Percentiles rank a stretch among this genome's conserved stretches.
Evolutionary conservation across 2,797 vertebrate species (phyloP).

Genomic region (Allobates femoralis): DNA sequence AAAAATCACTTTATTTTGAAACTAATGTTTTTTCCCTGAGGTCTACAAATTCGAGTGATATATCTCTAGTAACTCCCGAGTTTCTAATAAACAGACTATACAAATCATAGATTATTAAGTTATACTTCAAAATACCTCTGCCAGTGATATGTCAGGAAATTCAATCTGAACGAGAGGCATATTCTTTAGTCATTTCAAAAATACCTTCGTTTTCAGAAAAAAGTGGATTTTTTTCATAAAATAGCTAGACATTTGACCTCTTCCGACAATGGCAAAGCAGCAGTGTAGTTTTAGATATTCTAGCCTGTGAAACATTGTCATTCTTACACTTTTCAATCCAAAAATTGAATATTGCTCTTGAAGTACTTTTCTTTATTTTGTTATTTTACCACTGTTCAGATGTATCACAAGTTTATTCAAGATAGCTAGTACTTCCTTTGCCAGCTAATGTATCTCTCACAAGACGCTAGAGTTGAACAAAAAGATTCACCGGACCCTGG

Average conservation of each 20-base stretch:
- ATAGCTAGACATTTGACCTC: neutral
- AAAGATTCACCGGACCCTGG: too few relatives aligned
- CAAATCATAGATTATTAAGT: slow-evolving; percentile 59
- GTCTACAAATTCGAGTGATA: slow-evolving; percentile 52
- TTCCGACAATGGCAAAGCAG: slow-evolving; percentile 20
- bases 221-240: neutral
- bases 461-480: too few relatives aligned
- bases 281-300: neutral
- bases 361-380: too few relatives aligned
- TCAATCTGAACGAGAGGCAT: slow-evolving; percentile 17
- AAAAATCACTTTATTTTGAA: slow-evolving; percentile 59
- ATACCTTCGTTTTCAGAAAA: slow-evolving; percentile 29
- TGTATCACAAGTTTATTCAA: too few relatives aligned
- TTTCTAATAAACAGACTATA: slow-evolving; percentile 44
- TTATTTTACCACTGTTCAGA: too few relatives aligned
- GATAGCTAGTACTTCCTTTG: too few relatives aligned
- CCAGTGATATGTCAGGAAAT: slow-evolving; percentile 46
- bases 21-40: slow-evolving; percentile 50
- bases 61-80: slow-evolving; percentile 42
- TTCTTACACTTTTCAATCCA: too few relatives aligned
- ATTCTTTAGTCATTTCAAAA: slow-evolving; percentile 40
- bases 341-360: too few relatives aligned
- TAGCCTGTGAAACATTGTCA: too few relatives aligned
- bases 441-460: too few relatives aligned
- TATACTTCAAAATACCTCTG: slow-evolving; percentile 55